Evolutionary conservation across 2,888 invertebrate species (phyloP), one percentile per base, ranked within the genome.

Genomic region (Dorcus hopei): DNA sequence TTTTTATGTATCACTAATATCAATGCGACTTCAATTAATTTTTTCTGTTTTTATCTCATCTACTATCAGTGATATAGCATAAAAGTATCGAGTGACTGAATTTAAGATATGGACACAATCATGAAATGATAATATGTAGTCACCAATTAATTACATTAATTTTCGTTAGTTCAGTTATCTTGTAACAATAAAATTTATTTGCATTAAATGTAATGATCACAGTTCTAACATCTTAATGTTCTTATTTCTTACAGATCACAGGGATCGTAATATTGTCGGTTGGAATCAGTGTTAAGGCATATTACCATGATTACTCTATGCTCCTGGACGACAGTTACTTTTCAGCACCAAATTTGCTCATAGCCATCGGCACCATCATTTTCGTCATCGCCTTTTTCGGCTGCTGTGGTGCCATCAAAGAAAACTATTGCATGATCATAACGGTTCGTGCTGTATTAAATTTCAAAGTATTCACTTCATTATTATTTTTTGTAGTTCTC

Each of bases 371-470:
- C n/a, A 81, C 89, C 14, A 83, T 95, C 61, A 91, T 97, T 70
- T 94, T 96, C 77, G 80, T 95, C 53, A 90, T 97, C 9, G 94
- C 96, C 49, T 96, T 96, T 83, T 89, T 97, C 68, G 97, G 97
- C 63, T 97, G 97, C 81, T 97, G 95, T 71, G 97, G 97, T 41
- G 97, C 97, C 11, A 85, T 93, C 56, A 93, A 92, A 74, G 97
- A 97, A 79, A 97, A 91, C 78, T 92, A 95, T 77, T 93, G 95
- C 81, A 93, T 97, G 91, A 89, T 94, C 59, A 86, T 93, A 65
- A 90, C 91, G 62, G 95, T 95, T 80, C 87, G 90, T 81, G 59
- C 3, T 51, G 42, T 9, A 23, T 5, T 11, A 6, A 11, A 39
- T 51, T 51, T 40, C 33, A 7, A n/a, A 48, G 26, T 5, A 5